Evolutionary conservation across 2,888 invertebrate species (phyloP).

Genomic region (Hyles lineata): DNA sequence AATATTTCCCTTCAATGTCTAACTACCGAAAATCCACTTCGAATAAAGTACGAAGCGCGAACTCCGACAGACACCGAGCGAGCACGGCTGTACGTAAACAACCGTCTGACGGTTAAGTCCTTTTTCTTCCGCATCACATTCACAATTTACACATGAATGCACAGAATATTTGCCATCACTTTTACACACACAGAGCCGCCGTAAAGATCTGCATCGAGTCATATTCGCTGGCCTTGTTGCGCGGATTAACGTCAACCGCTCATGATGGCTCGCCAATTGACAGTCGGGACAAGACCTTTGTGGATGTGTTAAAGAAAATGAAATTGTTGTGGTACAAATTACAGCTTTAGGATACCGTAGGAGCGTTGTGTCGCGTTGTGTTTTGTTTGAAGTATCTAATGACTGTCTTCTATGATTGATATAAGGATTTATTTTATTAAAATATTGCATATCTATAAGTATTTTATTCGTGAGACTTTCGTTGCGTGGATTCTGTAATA

Average conservation of each 20-base stretch:
- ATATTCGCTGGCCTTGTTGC: conserved; percentile 68
- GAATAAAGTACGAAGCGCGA: background rate
- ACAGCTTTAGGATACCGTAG: background rate
- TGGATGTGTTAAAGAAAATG: conserved; percentile 7
- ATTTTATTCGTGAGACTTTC: background rate
- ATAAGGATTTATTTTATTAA: too few relatives aligned
- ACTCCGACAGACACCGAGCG: background rate
- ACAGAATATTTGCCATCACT: conserved; percentile 79
- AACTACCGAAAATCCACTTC: too few relatives aligned
- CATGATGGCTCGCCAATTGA: conserved; percentile 65
- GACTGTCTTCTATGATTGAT: too few relatives aligned
- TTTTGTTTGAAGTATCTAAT: background rate
- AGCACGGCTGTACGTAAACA: conserved; percentile 28
- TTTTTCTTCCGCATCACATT: conserved; percentile 62
- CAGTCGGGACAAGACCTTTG: conserved; percentile 32
- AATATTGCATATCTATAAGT: too few relatives aligned
- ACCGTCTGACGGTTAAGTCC: conserved; percentile 59
- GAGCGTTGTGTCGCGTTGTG: background rate
- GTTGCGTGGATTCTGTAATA: background rate
- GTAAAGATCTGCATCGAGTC: conserved; percentile 68
- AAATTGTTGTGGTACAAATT: background rate
- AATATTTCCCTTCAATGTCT: too few relatives aligned
- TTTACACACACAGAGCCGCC: conserved; percentile 66
- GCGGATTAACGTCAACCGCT: conserved; percentile 78
- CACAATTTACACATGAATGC: conserved; percentile 80